Evolutionary conservation across 2,888 invertebrate species (phyloP).

Genomic region (Agriopis leucophaearia): DNA sequence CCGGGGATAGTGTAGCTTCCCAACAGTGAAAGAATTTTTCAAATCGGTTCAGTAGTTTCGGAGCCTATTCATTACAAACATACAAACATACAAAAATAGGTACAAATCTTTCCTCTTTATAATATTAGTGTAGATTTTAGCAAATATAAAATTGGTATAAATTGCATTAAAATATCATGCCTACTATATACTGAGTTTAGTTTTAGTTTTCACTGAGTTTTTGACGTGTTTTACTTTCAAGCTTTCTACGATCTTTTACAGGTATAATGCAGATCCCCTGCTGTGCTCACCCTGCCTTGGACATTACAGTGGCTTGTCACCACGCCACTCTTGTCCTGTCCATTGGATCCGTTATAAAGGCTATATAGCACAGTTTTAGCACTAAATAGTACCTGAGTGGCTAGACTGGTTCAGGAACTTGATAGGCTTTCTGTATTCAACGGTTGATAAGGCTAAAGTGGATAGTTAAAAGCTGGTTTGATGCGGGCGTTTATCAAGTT

Average conservation of each 20-base stretch:
- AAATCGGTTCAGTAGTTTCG: too few relatives aligned
- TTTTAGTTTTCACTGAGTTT: not conserved
- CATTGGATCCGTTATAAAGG: slow-evolving; percentile 41
- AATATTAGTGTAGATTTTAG: too few relatives aligned
- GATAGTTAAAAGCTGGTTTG: not conserved
- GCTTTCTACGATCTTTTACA: not conserved
- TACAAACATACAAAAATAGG: too few relatives aligned
- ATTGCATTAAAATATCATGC: too few relatives aligned
- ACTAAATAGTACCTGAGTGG: slow-evolving; percentile 42
- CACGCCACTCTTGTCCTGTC: slow-evolving; percentile 53
- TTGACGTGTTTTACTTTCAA: slow-evolving; percentile 1
- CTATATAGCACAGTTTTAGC: slow-evolving; percentile 5
- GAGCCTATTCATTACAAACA: too few relatives aligned
- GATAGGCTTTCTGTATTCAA: slow-evolving; percentile 15
- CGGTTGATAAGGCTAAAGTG: not conserved
- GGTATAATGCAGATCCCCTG: slow-evolving; percentile 25
- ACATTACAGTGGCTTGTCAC: slow-evolving; percentile 42
- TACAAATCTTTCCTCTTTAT: too few relatives aligned
- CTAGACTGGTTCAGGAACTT: slow-evolving; percentile 18
- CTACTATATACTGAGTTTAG: too few relatives aligned
- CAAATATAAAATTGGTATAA: too few relatives aligned
- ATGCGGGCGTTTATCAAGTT: not conserved
- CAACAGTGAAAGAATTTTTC: too few relatives aligned
- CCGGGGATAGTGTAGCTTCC: too few relatives aligned
- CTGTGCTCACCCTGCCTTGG: slow-evolving; percentile 11